These are phyloP conservation scores for Grammomys dolichurus DNA, from an alignment of 2,113 vertebrate species.

Conservation along the genomic window DNA sequence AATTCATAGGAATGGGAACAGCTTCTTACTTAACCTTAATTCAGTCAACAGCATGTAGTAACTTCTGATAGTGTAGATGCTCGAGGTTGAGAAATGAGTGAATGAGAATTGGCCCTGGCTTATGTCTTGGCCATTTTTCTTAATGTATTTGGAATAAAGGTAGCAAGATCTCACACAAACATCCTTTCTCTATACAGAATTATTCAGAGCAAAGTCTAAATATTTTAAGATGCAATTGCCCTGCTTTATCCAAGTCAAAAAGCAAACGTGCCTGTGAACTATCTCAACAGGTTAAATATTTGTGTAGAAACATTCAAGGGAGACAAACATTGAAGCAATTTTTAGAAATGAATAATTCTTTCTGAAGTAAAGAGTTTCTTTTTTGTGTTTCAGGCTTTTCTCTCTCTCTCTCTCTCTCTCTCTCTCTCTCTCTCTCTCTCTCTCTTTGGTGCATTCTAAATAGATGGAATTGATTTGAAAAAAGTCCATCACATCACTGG, in stretches of 20 bases:
- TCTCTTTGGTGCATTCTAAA: not conserved
- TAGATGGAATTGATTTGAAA: not conserved
- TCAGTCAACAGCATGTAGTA: not conserved
- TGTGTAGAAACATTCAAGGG: slow-evolving; percentile 40
- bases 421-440: not conserved
- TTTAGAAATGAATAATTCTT: not conserved
- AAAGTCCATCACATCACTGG: not conserved
- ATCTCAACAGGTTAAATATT: not conserved
- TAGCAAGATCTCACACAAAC: not conserved
- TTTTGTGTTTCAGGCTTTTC: not conserved
- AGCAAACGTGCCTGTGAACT: not conserved
- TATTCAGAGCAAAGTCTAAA: not conserved
- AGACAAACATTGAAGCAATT: not conserved
- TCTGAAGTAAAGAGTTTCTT: not conserved
- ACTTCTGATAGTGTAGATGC: not conserved
- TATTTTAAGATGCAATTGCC: slow-evolving; percentile 19
- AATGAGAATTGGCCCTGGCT: not conserved
- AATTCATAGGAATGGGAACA: not conserved
- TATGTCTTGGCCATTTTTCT: slow-evolving; percentile 26
- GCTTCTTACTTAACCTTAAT: slow-evolving; percentile 29
- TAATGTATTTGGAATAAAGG: slow-evolving; percentile 9
- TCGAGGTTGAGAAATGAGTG: not conserved
- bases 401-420: slow-evolving; percentile 23
- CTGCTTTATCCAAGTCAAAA: slow-evolving; percentile 31
- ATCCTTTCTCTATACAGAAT: not conserved